Base-by-base conservation (phyloP, 2,797 vertebrate species). In the Anguilla obscura region DNA sequence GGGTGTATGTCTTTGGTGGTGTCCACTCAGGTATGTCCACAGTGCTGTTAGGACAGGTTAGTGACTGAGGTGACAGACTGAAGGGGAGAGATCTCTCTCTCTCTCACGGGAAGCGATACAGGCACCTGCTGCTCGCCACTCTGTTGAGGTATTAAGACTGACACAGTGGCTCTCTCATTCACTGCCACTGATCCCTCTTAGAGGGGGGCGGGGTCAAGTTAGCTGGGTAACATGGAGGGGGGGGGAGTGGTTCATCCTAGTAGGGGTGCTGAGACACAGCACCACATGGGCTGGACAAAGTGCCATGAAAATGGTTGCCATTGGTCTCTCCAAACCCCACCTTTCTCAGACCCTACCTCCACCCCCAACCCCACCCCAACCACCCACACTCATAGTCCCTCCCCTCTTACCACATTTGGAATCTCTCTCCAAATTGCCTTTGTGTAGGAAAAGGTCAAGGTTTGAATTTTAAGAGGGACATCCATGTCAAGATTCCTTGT, bases 121-220 rank as follows among this genome's bases (percentile, higher is more conserved):
- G 33, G 84, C 56, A 85, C 56, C 84, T 91, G 86, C 58, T 63
- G 86, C 82, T 63, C 79, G 36, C 79, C 45, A 14, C 82, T 86
- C 80, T 84, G 40, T 63, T 54, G 79, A 63, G 90, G 90, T 90
- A 91, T 93, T 91, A 92, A 90, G 33, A 36, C 88, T 87, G 90
- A 92, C 92, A 91, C 84, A 6, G 90, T 74, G 83, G 89, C 91
- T 91, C 89, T 88, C 92, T 95, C 94, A 93, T 95, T 95, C 95
- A 95, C 93, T 88, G 91, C 89, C 92, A 92, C 93, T 94, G 95
- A 96, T 95, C 96, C 94, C 91, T 90, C 93, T 92, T 92, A 92
- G 40, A 71, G 88, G 92, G 91, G 90, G 91, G 90, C 91, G 90
- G 90, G 88, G 89, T 87, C 24, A 90, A 90, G 54, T 87, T 87